Conservation (phyloP, 1,140 invertebrate species). For the Micrasema minimum region DNA sequence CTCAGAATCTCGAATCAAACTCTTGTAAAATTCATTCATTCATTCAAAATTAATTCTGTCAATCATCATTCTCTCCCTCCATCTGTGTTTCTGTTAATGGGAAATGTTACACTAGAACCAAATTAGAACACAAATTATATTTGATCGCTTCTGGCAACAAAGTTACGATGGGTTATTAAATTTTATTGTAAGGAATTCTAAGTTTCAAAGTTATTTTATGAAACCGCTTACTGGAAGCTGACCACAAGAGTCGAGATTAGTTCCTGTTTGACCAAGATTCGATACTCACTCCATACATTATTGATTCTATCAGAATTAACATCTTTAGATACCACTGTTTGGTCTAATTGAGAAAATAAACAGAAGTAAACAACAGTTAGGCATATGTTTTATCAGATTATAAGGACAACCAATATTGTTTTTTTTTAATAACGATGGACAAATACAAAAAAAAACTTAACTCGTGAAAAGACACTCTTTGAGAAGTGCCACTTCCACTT, state of each 20-base stretch:
- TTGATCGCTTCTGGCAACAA: constrained; percentile 26
- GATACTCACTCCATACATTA: too few species aligned
- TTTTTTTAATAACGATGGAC: too few species aligned
- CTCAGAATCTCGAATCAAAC: background rate
- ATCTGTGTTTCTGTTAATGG: constrained; percentile 15
- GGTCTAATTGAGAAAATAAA: too few species aligned
- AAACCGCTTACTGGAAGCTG: constrained; percentile 6
- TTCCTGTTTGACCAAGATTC: constrained; percentile 1
- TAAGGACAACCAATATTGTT: too few species aligned
- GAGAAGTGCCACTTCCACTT: too few species aligned
- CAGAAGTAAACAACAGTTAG: too few species aligned
- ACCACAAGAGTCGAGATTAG: background rate
- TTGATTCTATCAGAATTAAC: too few species aligned
- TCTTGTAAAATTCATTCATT: constrained; percentile 12
- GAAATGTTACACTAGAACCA: constrained; percentile 2
- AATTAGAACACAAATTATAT: constrained; percentile 24
- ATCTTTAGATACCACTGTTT: too few species aligned
- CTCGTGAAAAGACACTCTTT: too few species aligned
- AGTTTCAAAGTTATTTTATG: constrained; percentile 24
- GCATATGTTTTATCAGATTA: too few species aligned
- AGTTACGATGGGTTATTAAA: constrained; percentile 31
- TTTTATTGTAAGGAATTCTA: constrained; percentile 13
- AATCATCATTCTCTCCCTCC: constrained; percentile 10
- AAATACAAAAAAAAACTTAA: too few species aligned
- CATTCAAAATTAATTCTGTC: too few species aligned